Base-by-base conservation (phyloP, 1,140 invertebrate species). In the Centruroides vittatus region DNA sequence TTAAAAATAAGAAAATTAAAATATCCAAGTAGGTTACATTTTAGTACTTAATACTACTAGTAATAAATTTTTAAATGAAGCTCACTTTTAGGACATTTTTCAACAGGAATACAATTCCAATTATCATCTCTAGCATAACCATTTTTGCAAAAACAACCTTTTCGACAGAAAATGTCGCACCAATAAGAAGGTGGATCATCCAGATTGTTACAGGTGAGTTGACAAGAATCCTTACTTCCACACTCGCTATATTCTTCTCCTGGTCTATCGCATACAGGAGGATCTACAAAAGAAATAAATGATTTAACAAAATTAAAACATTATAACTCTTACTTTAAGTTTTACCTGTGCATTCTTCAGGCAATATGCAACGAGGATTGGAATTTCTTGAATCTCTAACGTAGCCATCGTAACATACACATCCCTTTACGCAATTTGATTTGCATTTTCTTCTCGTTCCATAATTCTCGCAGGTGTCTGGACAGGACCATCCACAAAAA, bases 381-480 rank as follows among this genome's bases (percentile, higher is more conserved):
- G 2, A 23, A 41, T 53, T 53, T 23, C 35, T 36, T 6, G 51
- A 34, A 23, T 66, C 62, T 47, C 65, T 64, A 5, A 66, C 62
- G 8, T 46, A 50, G 13, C 64, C 64, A 46, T 64, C 54, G 23
- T 60, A 23, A 56, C 64, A 66, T 35, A 66, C 64, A 23, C 64
- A 66, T n/a, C 64, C 64, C 12, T 50, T 35, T n/a, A 58, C 54
- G 36, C 64, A 66, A 12, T 55, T 41, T 36, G 23, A 34, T 9
- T 47, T 64, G 49, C 64, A 66, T 6, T 6, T 6, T 41, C 41
- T 41, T 41, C 3, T 41, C 5, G 41, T 41, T 41, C 41, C 41
- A 41, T 41, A 41, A 41, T 41, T 41, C 41, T 41, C 41, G 41
- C 41, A 41, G 5, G 41, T 41, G 8, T 41, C 41, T 41, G 41